These are phyloP conservation scores for Girardinus metallicus DNA, from an alignment of 2,797 vertebrate species.

Conservation along the genomic window DNA sequence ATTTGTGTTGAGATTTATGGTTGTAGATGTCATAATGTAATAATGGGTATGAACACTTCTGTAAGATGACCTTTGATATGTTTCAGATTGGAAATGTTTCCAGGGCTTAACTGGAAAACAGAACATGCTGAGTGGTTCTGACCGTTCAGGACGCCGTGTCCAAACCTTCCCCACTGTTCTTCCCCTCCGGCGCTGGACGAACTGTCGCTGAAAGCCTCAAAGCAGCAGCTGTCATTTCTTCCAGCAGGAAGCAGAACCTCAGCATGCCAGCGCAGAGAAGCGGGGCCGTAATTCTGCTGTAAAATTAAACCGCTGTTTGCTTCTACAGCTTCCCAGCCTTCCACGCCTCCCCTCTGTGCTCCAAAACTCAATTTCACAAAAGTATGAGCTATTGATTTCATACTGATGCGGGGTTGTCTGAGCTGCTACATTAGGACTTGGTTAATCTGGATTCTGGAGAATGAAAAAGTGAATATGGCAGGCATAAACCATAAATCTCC, in stretches of 20 bases:
- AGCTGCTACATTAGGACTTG: conserved; percentile 71
- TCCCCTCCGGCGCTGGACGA: background rate
- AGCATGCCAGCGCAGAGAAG: conserved; percentile 16
- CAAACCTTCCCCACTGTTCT: background rate
- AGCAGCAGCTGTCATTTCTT: background rate
- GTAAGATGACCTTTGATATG: background rate
- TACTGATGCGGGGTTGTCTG: conserved; percentile 69
- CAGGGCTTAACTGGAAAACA: background rate
- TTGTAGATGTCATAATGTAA: background rate
- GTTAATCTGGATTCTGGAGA: conserved; percentile 69
- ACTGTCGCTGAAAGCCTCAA: background rate
- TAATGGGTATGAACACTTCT: background rate
- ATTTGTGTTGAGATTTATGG: background rate
- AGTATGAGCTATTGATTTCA: conserved; percentile 81
- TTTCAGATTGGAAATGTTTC: background rate
- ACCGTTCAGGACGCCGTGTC: background rate
- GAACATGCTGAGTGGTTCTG: background rate
- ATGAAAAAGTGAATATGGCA: conserved; percentile 51
- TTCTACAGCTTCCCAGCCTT: conserved; percentile 23
- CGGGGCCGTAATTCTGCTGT: conserved; percentile 28
- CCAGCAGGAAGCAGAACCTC: background rate
- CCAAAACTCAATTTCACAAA: conserved; percentile 73
- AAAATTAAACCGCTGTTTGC: conserved; percentile 33
- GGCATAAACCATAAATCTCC: conserved; percentile 68
- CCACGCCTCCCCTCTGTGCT: conserved; percentile 19